phyloP scores from a whole-genome alignment of 2,888 invertebrate species.

The Cotesia congregata region DNA sequence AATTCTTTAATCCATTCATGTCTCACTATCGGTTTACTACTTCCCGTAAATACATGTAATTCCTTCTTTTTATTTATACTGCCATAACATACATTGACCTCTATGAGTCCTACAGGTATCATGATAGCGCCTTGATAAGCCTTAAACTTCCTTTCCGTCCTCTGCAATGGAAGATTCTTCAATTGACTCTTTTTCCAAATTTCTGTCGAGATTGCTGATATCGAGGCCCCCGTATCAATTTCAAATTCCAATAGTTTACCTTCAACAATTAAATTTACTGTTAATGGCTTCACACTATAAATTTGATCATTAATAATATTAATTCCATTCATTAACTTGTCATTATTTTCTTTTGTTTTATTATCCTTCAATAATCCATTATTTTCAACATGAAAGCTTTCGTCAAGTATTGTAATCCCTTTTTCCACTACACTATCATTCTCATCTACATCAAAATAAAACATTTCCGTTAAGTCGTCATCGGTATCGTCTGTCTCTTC shows the following conservation, averaged over 20 bases:
- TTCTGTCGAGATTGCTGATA: no score
- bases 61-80: no score
- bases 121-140: no score
- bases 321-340: background rate
- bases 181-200: no score
- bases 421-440: background rate
- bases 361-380: background rate
- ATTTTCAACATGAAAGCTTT: background rate
- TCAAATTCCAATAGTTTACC: background rate
- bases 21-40: no score
- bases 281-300: background rate
- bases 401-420: background rate
- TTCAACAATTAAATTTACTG: background rate
- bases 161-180: no score
- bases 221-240: background rate
- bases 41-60: no score
- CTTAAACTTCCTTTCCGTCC: no score
- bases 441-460: background rate
- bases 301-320: background rate
- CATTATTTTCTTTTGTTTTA: background rate
- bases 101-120: no score
- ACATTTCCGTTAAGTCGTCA: background rate
- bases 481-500: no score
- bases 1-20: no score
- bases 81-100: no score